phyloP scores from a whole-genome alignment of 2,797 vertebrate genomes.

The Onychomys arenicola region DNA sequence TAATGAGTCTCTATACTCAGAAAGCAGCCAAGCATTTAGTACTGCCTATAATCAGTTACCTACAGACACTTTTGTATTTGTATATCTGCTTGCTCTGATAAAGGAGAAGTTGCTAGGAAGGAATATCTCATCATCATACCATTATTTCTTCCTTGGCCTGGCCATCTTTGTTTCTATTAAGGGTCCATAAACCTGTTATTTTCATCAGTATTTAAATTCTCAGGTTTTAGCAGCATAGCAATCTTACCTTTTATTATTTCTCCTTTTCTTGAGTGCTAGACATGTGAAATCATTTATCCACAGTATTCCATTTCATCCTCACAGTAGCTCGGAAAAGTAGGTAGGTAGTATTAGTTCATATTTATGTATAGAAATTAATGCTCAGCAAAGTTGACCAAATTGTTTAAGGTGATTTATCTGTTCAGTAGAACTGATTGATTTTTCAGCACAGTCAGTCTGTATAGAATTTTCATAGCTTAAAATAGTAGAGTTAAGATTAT shows the following conservation, averaged over 20 bases:
- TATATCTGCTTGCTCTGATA: conserved; percentile 60
- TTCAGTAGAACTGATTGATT: not conserved
- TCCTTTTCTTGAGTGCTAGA: conserved; percentile 57
- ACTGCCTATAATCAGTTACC: conserved; percentile 41
- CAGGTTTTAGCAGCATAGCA: not conserved
- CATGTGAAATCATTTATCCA: not conserved
- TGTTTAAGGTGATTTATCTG: not conserved
- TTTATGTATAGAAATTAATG: conserved; percentile 53
- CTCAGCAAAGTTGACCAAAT: not conserved
- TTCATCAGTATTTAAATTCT: conserved; percentile 49
- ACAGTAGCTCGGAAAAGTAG: not conserved
- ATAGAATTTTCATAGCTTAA: conserved; percentile 55
- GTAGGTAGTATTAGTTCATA: conserved; percentile 8
- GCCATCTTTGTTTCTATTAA: too few species aligned
- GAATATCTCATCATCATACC: too few species aligned
- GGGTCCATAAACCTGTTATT: too few species aligned
- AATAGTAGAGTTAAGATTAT: conserved; percentile 19
- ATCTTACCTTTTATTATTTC: not conserved
- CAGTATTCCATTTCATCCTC: conserved; percentile 60
- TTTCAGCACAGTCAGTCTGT: not conserved
- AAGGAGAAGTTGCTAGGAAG: conserved; percentile 61
- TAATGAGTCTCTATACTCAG: conserved; percentile 70
- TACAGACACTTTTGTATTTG: conserved; percentile 63
- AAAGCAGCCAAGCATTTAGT: conserved; percentile 64
- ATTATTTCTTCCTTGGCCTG: too few species aligned